Evolutionary conservation across 92 coral and sea anemone genomes (phyloP).

Genomic region (Epizoanthus fatuus): DNA sequence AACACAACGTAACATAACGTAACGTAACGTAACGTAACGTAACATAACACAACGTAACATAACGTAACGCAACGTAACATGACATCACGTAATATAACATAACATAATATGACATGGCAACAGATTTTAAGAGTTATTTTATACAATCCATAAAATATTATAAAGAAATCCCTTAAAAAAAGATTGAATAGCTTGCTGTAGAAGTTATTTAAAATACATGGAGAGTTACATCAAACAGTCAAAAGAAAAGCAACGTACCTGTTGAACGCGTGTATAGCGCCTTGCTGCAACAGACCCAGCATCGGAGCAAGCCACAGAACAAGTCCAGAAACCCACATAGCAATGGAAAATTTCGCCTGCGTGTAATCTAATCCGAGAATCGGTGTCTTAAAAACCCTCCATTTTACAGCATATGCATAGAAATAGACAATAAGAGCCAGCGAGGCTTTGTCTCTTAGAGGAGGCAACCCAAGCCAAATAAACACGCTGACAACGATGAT

Average conservation of each 20-base stretch:
- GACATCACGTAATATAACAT: too few species aligned
- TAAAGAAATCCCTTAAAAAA: too few species aligned
- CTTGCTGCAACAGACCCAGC: slow-evolving; percentile 69
- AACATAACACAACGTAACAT: too few species aligned
- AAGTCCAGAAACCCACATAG: slow-evolving; percentile 75
- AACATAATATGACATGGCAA: too few species aligned
- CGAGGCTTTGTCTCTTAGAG: slow-evolving; percentile 79
- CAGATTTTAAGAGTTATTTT: too few species aligned
- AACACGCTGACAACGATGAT: slow-evolving; percentile 57
- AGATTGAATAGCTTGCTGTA: neutral
- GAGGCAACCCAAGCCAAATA: slow-evolving; percentile 87
- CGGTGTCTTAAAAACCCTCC: slow-evolving; percentile 85
- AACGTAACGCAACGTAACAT: too few species aligned
- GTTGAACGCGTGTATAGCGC: slow-evolving; percentile 69
- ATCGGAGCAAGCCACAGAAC: slow-evolving; percentile 79
- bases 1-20: too few species aligned
- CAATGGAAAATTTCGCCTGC: slow-evolving; percentile 21
- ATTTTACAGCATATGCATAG: slow-evolving; percentile 85
- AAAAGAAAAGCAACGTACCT: slow-evolving; percentile 53
- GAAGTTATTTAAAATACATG: neutral
- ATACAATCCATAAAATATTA: too few species aligned
- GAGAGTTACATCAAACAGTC: too few species aligned
- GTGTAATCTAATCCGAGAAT: slow-evolving; percentile 61
- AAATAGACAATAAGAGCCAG: slow-evolving; percentile 77
- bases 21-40: too few species aligned